phyloP scores from a whole-genome alignment of 1,140 invertebrate genomes.

The Lysiphlebus fabarum region DNA sequence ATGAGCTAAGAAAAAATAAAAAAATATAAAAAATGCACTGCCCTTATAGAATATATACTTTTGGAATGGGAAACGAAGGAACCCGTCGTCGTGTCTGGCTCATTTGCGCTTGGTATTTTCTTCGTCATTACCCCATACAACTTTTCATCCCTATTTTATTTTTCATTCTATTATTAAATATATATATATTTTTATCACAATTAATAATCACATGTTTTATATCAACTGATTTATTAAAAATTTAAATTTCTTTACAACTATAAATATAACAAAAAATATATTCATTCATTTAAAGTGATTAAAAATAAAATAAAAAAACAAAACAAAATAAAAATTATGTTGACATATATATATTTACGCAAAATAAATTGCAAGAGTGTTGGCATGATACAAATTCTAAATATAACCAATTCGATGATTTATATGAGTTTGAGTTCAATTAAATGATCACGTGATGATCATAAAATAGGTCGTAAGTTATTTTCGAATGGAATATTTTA shows the following conservation, averaged over 20 bases:
- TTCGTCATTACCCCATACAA: constrained; percentile 1
- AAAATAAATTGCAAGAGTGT: not conserved
- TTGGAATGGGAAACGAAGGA: not conserved
- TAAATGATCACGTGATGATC: constrained; percentile 6
- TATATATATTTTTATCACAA: not conserved
- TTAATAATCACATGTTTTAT: too few relatives aligned
- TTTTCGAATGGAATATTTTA: too few relatives aligned
- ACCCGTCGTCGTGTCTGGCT: constrained; percentile 7
- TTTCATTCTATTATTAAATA: not conserved
- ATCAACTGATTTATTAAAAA: too few relatives aligned
- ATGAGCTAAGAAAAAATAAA: constrained; percentile 26
- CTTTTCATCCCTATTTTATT: not conserved
- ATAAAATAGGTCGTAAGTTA: constrained; percentile 5
- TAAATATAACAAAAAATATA: too few relatives aligned
- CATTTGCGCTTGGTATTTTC: constrained; percentile 6
- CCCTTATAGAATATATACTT: too few relatives aligned
- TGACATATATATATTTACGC: too few relatives aligned
- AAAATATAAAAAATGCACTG: not conserved
- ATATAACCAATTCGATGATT: constrained; percentile 15
- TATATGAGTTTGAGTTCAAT: constrained; percentile 13
- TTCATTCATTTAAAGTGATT: too few relatives aligned
- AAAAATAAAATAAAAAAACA: too few relatives aligned
- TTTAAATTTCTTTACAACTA: too few relatives aligned
- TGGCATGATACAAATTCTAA: constrained; percentile 12
- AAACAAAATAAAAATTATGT: too few relatives aligned